These are phyloP conservation scores for Chionis minor DNA, from an alignment of 2,113 vertebrate genomes.

Conservation along the genomic window DNA sequence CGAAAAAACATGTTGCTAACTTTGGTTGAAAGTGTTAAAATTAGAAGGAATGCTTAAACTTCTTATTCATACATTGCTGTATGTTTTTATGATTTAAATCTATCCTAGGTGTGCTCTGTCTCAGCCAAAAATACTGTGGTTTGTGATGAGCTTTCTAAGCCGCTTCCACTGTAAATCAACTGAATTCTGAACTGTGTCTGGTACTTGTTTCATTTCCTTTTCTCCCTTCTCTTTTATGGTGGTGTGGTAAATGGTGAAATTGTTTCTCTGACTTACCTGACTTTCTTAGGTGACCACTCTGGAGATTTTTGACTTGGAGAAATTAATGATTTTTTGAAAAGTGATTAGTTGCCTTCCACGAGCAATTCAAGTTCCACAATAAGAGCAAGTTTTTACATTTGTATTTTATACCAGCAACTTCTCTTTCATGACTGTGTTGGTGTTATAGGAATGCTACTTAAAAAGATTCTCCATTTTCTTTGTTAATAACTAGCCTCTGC, in stretches of 20 bases:
- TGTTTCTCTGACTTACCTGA: neutral
- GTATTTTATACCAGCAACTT: neutral
- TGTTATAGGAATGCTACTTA: neutral
- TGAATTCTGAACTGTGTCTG: neutral
- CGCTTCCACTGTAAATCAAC: neutral
- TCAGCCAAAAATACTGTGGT: neutral
- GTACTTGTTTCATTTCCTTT: neutral
- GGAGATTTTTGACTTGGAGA: neutral
- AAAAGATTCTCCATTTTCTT: neutral
- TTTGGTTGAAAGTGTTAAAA: neutral
- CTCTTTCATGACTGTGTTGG: neutral
- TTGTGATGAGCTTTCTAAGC: neutral
- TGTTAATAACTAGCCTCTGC: neutral
- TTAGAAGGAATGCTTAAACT: neutral
- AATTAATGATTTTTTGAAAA: neutral
- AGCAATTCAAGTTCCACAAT: neutral
- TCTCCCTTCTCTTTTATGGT: neutral
- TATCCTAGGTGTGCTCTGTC: neutral
- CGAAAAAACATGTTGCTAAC: neutral
- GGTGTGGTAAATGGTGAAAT: neutral
- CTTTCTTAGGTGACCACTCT: neutral
- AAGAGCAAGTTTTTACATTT: neutral
- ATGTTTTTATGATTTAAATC: neutral
- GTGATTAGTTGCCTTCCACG: neutral
- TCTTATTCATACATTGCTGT: neutral